Evolutionary conservation across 1,140 invertebrate genomes (phyloP), one percentile per base, ranked within the genome.

Genomic region (Trypoxylus dichotomus): DNA sequence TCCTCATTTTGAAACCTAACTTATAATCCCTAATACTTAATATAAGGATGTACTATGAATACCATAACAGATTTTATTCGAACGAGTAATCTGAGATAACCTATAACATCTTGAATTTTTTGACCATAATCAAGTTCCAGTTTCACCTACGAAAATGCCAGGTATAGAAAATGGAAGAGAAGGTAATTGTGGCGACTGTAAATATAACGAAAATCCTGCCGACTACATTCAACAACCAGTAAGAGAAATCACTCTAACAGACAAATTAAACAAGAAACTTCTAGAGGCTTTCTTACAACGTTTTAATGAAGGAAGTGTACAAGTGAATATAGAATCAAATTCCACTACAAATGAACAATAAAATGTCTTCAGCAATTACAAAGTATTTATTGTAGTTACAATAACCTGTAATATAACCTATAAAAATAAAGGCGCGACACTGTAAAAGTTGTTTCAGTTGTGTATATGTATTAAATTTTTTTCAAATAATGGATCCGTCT

Each of bases 231-330:
- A 37, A 3, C 74, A 60, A 63, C 72, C 79, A 41, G 77, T 76
- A 32, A 37, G 88, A 27, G 90, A 92, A 87, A 85, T 89, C 78
- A 90, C 88, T 15, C 89, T 90, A 84, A 92, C 90, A 1, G 91
- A 92, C 83, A 88, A 88, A 75, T 80, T 92, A 41, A 92, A 92
- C 81, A 91, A 91, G 82, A 88, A 88, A 76, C 84, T 92, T 43
- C 85, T 92, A 25, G 87, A 88, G 63, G 91, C 90, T 1, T 87
- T 92, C 79, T 86, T 92, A 3, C 85, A 90, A 76, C 85, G 88
- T 74, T 88, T 92, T 83, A 90, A 91, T 68, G 88, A 89, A 80
- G 83, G 24, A 11, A 42, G 41, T 42, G n/a, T 75, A 2, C 83
- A n/a, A 84, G 81, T 54, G 25, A 75, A 79, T 63, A 43, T 63